phyloP scores from a whole-genome alignment of 2,888 invertebrate genomes.

The Metacarcinus magister region DNA sequence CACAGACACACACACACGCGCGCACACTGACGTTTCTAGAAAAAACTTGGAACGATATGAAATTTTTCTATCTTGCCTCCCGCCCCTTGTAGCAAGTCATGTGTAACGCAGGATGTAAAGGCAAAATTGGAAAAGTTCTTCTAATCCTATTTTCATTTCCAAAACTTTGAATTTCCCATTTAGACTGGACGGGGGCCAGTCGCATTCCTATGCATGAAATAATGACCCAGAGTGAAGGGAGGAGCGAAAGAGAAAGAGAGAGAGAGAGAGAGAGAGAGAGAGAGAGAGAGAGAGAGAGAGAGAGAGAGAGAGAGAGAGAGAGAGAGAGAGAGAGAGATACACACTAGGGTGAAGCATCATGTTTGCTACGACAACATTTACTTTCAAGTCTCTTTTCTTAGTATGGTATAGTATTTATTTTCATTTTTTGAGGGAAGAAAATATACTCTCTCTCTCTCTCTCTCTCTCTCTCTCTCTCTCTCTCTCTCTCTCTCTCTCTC shows the following conservation, averaged over 20 bases:
- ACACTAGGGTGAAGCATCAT: neutral
- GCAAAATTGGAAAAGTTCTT: conserved; percentile 80
- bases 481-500: conserved; percentile 40
- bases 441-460: neutral
- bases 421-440: conserved; percentile 50
- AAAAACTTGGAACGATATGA: conserved; percentile 74
- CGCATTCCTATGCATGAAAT: conserved; percentile 79
- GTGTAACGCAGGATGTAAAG: conserved; percentile 79
- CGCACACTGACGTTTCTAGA: no score
- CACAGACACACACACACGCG: no score
- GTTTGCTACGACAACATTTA: conserved; percentile 72
- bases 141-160: conserved; percentile 79
- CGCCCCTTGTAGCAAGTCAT: conserved; percentile 77
- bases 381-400: conserved; percentile 64
- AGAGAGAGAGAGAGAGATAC: conserved; percentile 68
- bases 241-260: conserved; percentile 58
- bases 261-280: conserved; percentile 67
- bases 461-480: conserved; percentile 60
- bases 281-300: conserved; percentile 68
- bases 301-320: conserved; percentile 73
- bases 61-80: conserved; percentile 76
- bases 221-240: conserved; percentile 71
- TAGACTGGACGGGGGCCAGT: conserved; percentile 77
- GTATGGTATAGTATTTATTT: conserved; percentile 67
- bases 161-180: conserved; percentile 80